phyloP scores from a whole-genome alignment of 92 coral and sea anemone genomes.

The Virgularia gustaviana region DNA sequence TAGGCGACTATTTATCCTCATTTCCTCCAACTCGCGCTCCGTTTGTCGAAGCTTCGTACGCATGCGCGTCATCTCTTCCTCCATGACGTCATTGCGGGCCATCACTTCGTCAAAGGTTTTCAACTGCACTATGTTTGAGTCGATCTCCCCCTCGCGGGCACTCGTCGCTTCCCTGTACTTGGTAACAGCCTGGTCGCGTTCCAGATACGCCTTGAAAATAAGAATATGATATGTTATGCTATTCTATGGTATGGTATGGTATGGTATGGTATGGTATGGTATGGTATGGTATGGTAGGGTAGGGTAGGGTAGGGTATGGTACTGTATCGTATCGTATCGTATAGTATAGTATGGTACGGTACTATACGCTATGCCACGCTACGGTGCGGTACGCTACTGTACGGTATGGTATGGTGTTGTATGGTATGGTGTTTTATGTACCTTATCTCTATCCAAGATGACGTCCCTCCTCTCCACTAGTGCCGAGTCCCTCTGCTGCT shows the following conservation, averaged over 20 bases:
- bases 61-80: constrained; percentile 55
- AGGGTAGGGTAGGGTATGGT: too few relatives aligned
- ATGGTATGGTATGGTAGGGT: too few relatives aligned
- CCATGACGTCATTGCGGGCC: constrained; percentile 53
- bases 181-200: constrained; percentile 64
- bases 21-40: constrained; percentile 63
- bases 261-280: too few relatives aligned
- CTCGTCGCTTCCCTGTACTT: constrained; percentile 63
- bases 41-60: constrained; percentile 52
- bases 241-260: too few relatives aligned
- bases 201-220: constrained; percentile 61
- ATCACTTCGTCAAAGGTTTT: constrained; percentile 61
- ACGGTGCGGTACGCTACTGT: too few relatives aligned
- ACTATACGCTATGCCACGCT: too few relatives aligned
- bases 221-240: too few relatives aligned
- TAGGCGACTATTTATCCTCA: constrained; percentile 42
- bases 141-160: constrained; percentile 68
- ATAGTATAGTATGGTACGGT: too few relatives aligned
- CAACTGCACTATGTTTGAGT: constrained; percentile 68
- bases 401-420: too few relatives aligned
- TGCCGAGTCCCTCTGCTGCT: constrained; percentile 76
- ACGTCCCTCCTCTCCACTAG: constrained; percentile 69
- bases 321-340: too few relatives aligned
- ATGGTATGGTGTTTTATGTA: too few relatives aligned
- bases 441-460: constrained; percentile 73